Conservation (phyloP, 2,797 vertebrate species). For the Rhynchotus rufescens region DNA sequence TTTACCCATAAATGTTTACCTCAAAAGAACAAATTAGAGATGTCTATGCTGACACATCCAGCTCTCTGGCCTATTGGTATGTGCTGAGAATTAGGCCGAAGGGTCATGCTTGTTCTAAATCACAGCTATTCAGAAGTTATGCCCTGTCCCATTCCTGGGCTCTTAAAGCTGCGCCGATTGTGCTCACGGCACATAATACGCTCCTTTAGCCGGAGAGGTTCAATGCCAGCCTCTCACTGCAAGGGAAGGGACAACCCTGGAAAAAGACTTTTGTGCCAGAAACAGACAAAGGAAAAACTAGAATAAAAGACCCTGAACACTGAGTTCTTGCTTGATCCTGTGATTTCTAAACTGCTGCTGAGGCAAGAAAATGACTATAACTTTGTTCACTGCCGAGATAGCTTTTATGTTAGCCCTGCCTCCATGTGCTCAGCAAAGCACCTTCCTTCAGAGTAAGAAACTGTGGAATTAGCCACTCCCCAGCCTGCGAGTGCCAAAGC, state of each 20-base stretch:
- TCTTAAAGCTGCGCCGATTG: background rate
- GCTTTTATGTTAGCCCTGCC: background rate
- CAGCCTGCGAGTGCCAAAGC: background rate
- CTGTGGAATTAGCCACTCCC: background rate
- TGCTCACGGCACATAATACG: conserved; percentile 18
- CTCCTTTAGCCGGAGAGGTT: background rate
- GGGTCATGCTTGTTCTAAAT: conserved; percentile 36
- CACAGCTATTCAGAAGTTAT: conserved; percentile 47
- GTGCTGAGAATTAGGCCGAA: conserved; percentile 41
- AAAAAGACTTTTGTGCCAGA: conserved; percentile 48
- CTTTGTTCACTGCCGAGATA: conserved; percentile 32
- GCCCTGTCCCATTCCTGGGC: conserved; percentile 20
- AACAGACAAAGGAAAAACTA: conserved; percentile 35
- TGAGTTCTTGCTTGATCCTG: conserved; percentile 53
- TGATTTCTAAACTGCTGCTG: conserved; percentile 41
- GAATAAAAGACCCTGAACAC: conserved; percentile 63
- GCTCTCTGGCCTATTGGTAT: background rate
- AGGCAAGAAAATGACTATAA: background rate
- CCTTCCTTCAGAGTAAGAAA: background rate
- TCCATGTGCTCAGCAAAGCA: background rate
- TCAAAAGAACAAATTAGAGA: background rate
- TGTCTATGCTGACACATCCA: background rate
- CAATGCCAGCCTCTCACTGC: background rate
- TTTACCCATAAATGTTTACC: background rate
- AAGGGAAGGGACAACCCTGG: background rate